phyloP scores from a whole-genome alignment of 2,888 invertebrate species.

The Suillia variegata region DNA sequence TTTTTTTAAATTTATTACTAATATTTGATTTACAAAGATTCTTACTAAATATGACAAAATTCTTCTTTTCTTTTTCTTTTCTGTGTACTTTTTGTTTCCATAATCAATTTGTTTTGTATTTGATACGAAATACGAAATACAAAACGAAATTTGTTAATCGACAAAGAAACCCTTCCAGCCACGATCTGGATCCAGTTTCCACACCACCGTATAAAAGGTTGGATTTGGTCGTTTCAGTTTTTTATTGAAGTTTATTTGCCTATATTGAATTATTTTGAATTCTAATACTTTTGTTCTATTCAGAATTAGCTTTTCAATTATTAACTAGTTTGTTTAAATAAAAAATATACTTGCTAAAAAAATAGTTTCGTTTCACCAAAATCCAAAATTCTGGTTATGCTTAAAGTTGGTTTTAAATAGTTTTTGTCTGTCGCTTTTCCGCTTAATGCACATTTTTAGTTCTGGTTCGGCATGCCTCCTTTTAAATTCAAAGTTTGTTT shows the following conservation, averaged over 20 bases:
- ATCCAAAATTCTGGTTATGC: not conserved
- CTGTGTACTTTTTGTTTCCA: conserved; percentile 22
- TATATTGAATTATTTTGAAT: conserved; percentile 4
- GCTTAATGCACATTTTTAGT: not conserved
- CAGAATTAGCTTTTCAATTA: not conserved
- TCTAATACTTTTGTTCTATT: not conserved
- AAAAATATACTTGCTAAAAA: too few relatives aligned
- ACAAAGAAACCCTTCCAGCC: conserved; percentile 57
- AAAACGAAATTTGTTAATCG: conserved; percentile 12
- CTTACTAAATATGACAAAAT: conserved; percentile 15
- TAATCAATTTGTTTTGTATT: too few relatives aligned
- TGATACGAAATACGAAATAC: conserved; percentile 20
- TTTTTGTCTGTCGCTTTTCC: not conserved
- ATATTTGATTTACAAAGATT: not conserved
- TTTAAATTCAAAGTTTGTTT: not conserved
- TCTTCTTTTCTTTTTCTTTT: conserved; percentile 27
- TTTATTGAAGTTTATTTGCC: not conserved
- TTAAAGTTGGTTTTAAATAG: not conserved
- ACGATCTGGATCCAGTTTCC: conserved; percentile 57
- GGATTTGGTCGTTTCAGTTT: conserved; percentile 41
- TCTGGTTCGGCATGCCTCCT: not conserved
- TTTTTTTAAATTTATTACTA: not conserved
- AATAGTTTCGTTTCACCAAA: too few relatives aligned
- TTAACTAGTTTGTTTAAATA: not conserved
- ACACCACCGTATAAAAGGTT: conserved; percentile 59